Evolutionary conservation across 2,888 invertebrate species (phyloP).

Genomic region (Melieria picta): DNA sequence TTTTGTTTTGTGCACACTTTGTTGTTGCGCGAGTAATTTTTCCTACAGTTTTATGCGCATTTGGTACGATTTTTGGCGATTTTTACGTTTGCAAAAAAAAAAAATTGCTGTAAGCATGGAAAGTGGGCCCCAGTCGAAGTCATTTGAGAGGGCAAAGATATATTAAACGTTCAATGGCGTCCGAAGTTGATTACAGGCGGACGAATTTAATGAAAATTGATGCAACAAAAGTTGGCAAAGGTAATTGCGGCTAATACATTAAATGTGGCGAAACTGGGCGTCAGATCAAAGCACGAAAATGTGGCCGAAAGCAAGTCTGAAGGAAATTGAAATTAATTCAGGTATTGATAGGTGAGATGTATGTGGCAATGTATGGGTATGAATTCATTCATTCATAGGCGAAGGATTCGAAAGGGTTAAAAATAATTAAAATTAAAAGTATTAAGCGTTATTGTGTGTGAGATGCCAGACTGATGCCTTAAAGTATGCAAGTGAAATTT

Average conservation of each 20-base stretch:
- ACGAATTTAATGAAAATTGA: constrained; percentile 63
- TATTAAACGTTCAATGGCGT: constrained; percentile 17
- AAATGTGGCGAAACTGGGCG: constrained; percentile 36
- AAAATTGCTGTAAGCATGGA: background rate
- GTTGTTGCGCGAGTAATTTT: background rate
- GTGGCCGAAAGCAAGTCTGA: no score
- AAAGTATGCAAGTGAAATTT: no score
- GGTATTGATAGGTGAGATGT: no score
- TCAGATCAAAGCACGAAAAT: no score
- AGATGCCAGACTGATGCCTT: no score
- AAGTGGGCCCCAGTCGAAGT: constrained; percentile 5
- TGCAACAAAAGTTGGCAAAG: constrained; percentile 63
- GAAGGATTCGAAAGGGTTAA: no score
- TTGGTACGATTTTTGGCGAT: constrained; percentile 5
- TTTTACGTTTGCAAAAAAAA: constrained; percentile 8
- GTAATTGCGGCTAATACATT: constrained; percentile 64
- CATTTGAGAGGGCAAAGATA: background rate
- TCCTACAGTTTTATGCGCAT: background rate
- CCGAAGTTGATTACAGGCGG: constrained; percentile 29
- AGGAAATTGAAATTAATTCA: no score
- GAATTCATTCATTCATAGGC: no score
- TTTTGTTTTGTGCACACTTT: constrained; percentile 41
- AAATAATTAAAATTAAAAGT: no score
- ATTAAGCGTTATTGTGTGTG: no score
- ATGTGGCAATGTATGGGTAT: no score